phyloP scores from a whole-genome alignment of 2,888 invertebrate species.

The Laothoe populi region DNA sequence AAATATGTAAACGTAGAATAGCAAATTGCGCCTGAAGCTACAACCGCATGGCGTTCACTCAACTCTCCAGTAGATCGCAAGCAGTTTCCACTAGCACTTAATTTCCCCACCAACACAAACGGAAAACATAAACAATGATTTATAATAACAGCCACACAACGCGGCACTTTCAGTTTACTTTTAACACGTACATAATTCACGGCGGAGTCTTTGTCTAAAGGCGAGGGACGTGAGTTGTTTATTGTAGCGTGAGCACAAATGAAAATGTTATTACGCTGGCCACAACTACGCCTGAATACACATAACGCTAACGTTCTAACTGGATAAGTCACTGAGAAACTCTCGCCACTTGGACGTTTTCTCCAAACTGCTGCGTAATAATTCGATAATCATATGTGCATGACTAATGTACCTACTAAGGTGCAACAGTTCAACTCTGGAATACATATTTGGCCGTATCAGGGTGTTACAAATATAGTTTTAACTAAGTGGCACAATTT shows the following conservation, averaged over 20 bases:
- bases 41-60: conserved; percentile 59
- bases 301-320: conserved; percentile 46
- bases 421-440: not conserved
- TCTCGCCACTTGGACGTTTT: conserved; percentile 25
- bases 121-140: conserved; percentile 86
- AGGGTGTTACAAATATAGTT: not conserved
- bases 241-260: conserved; percentile 83
- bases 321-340: conserved; percentile 46
- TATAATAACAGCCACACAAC: conserved; percentile 83
- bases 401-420: not conserved
- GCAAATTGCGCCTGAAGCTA: conserved; percentile 57
- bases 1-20: conserved; percentile 27
- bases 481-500: no score
- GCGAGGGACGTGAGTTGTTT: conserved; percentile 84
- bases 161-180: conserved; percentile 84
- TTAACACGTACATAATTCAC: conserved; percentile 85
- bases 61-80: conserved; percentile 68
- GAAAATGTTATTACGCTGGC: conserved; percentile 82
- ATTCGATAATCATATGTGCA: conserved; percentile 11
- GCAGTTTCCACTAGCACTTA: conserved; percentile 78
- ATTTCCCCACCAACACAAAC: conserved; percentile 81
- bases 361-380: not conserved
- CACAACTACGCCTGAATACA: conserved; percentile 61
- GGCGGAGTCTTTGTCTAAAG: conserved; percentile 83
- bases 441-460: no score